Percentiles rank a stretch among this genome's conserved stretches.
Conservation (phyloP, 2,797 vertebrate species). For the Sebastes jordani region DNA sequence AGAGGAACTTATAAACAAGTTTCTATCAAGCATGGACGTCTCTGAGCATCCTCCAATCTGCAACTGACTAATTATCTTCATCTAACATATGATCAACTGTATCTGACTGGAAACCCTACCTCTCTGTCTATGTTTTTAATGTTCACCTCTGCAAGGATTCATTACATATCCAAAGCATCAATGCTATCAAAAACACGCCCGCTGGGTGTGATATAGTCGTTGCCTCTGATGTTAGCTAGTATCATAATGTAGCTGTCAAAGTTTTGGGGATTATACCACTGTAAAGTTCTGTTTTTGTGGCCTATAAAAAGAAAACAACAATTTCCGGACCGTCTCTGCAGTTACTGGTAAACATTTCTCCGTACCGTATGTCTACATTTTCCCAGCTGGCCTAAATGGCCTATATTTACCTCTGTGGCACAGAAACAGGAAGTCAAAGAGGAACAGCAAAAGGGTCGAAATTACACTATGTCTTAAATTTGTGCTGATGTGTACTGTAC, state of each 20-base stretch:
- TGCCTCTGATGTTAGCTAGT: slow-evolving; percentile 64
- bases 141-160: slow-evolving; percentile 47
- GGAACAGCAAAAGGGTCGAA: slow-evolving; percentile 14
- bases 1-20: slow-evolving; percentile 32
- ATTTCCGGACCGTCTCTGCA: slow-evolving; percentile 24
- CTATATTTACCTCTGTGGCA: slow-evolving; percentile 47
- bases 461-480: slow-evolving; percentile 42
- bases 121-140: slow-evolving; percentile 62
- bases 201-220: slow-evolving; percentile 59
- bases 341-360: slow-evolving; percentile 40
- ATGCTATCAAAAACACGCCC: slow-evolving; percentile 33
- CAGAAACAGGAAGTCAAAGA: slow-evolving; percentile 39
- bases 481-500: background rate
- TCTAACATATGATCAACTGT: slow-evolving; percentile 24
- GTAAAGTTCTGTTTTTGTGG: slow-evolving; percentile 55
- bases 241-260: slow-evolving; percentile 57
- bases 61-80: slow-evolving; percentile 34
- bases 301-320: slow-evolving; percentile 25
- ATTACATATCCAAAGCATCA: slow-evolving; percentile 49
- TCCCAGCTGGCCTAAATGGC: slow-evolving; percentile 11
- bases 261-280: slow-evolving; percentile 40
- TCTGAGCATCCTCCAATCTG: slow-evolving; percentile 28
- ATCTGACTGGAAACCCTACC: slow-evolving; percentile 67
- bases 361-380: slow-evolving; percentile 44
- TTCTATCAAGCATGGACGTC: slow-evolving; percentile 43